A percentile compares a stretch with the other conserved stretches of the same genome.
Conservation (phyloP, 1,140 invertebrate genomes). For the Drosophila navojoa region DNA sequence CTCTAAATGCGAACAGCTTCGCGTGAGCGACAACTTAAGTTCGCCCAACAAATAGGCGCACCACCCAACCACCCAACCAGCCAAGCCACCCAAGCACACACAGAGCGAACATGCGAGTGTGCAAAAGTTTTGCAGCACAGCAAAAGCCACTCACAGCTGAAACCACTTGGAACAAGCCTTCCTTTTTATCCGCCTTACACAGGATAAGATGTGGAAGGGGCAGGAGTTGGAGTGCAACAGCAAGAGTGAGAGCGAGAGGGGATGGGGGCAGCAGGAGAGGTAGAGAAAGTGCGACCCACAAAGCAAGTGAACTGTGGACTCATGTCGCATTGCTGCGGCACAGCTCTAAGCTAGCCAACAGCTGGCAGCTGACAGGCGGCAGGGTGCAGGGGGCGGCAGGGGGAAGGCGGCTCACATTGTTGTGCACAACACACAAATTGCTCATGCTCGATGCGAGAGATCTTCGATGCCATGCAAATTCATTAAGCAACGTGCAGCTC, state of each 20-base stretch:
- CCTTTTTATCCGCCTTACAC: conserved; percentile 34
- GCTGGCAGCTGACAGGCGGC: not conserved
- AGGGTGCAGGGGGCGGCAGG: not conserved
- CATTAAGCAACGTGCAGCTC: conserved; percentile 65
- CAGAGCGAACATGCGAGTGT: conserved; percentile 60
- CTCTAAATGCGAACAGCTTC: conserved; percentile 42
- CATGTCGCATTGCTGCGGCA: conserved; percentile 54
- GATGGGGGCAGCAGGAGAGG: not conserved
- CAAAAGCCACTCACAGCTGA: conserved; percentile 77
- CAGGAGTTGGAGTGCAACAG: not conserved
- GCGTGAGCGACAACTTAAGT: conserved; percentile 75
- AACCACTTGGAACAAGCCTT: conserved; percentile 77
- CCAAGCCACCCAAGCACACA: not conserved
- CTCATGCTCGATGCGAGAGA: conserved; percentile 50
- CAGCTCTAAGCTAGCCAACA: not conserved
- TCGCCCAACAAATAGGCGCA: conserved; percentile 22
- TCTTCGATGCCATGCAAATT: conserved; percentile 54
- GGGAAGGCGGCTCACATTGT: conserved; percentile 36
- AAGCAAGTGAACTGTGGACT: conserved; percentile 33
- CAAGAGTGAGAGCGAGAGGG: not conserved
- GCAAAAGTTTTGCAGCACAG: conserved; percentile 57
- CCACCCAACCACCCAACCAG: conserved; percentile 2
- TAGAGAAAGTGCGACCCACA: conserved; percentile 26
- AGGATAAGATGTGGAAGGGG: not conserved
- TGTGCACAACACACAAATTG: conserved; percentile 73